Conservation (phyloP, 1,140 invertebrate genomes). For the Tetramorium parvispinum region DNA sequence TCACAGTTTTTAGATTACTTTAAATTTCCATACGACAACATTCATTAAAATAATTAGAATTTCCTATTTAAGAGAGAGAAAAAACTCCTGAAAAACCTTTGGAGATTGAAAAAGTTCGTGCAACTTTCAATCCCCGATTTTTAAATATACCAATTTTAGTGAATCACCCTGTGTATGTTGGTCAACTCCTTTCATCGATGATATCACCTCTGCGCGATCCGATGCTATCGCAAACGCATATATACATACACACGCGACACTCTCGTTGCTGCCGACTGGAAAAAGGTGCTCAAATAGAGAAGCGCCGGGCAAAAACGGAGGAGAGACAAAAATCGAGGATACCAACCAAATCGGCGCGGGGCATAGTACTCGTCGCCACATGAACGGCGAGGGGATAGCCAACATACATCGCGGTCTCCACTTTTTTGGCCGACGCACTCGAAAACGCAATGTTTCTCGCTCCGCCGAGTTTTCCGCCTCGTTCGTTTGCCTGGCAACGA, state of each 20-base stretch:
- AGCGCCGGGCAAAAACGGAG: slow-evolving; percentile 1
- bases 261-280: slow-evolving; percentile 17
- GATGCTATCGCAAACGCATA: slow-evolving; percentile 18
- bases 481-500: slow-evolving; percentile 42
- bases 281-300: slow-evolving; percentile 42
- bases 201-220: slow-evolving; percentile 5
- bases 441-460: slow-evolving; percentile 66
- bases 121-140: neutral
- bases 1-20: neutral
- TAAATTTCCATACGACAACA: slow-evolving; percentile 17
- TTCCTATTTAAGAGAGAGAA: neutral
- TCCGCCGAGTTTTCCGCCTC: slow-evolving; percentile 58
- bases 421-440: slow-evolving; percentile 43
- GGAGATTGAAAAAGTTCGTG: slow-evolving; percentile 30
- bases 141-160: slow-evolving; percentile 33
- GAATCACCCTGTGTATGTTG: neutral
- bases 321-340: slow-evolving; percentile 40
- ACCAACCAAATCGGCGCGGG: neutral
- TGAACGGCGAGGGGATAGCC: neutral
- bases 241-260: slow-evolving; percentile 1
- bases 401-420: neutral
- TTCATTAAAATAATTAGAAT: slow-evolving; percentile 17
- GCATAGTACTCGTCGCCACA: neutral
- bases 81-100: neutral
- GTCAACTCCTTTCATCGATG: slow-evolving; percentile 32